Base-by-base conservation (phyloP, 2,113 vertebrate genomes). In the Chaetura pelagica region DNA sequence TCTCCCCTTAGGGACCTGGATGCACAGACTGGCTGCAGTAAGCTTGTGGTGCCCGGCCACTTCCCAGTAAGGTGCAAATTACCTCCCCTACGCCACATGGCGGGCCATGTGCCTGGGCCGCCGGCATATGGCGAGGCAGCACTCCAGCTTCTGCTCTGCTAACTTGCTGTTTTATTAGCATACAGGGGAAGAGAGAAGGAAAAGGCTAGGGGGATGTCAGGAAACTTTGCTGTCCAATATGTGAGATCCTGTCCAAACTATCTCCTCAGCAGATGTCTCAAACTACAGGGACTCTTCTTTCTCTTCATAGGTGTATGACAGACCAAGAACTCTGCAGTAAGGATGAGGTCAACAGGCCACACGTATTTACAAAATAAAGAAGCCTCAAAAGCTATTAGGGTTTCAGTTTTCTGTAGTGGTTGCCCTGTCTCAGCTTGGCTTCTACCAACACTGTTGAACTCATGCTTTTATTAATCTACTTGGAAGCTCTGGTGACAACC, bases 1-100 rank as follows among this genome's bases (percentile, higher is more conserved):
- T 44, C 62, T 5, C 63, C 52, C 30, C n/a, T 49, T 34, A 51
- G 7, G 18, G 38, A 62, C 58, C 38, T 32, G 55, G 44, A 49
- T 16, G 7, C 21, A 61, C 38, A n/a, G 49, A 46, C 27, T 15
- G 58, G 34, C 11, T 51, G 40, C 1, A 1, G 29, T 2, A 6
- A n/a, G 59, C 0, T 1, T 21, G 52, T 0, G 1, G 35, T 46
- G 75, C n/a, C 35, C 0, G 0, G 44, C 22, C 30, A 23, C 38
- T 49, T n/a, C 75, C n/a, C 49, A 24, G 34, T 18, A 48, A 77
- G 71, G 85, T 85, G 72, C 58, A 62, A 80, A 87, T 75, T 63
- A 67, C 51, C 24, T 94, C 71, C 74, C 52, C 21, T 26, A 3
- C 40, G 84, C 71, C 90, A 59, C 86, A 35, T 38, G 71, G 81